A percentile compares a stretch with the other conserved stretches of the same genome.
Evolutionary conservation across 2,113 vertebrate genomes (phyloP).

Genomic region (Gracilinanus agilis): DNA sequence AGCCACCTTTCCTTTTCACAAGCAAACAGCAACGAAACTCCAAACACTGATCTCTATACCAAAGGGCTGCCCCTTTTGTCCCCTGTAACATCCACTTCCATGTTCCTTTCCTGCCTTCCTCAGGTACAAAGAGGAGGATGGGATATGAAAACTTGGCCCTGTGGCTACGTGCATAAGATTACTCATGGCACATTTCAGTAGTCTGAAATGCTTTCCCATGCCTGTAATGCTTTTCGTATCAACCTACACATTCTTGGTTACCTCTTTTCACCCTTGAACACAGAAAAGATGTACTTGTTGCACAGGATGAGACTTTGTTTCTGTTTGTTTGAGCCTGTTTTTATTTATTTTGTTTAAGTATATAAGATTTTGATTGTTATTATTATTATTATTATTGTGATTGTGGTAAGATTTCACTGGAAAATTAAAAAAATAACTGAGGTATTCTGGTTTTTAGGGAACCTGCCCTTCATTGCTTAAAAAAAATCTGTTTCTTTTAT

Average conservation of each 20-base stretch:
- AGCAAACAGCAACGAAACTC: not conserved
- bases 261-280: slow-evolving; percentile 63
- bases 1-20: not conserved
- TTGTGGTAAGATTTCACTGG: slow-evolving; percentile 48
- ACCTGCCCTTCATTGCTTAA: slow-evolving; percentile 36
- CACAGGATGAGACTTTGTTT: not conserved
- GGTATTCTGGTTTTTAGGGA: slow-evolving; percentile 23
- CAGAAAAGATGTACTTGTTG: slow-evolving; percentile 32
- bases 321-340: not conserved
- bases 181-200: slow-evolving; percentile 62
- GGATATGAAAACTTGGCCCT: slow-evolving; percentile 41
- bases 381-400: not conserved
- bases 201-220: slow-evolving; percentile 73
- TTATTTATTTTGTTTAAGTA: slow-evolving; percentile 19
- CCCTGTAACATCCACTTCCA: not conserved
- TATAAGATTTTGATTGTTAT: not conserved
- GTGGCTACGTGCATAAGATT: slow-evolving; percentile 54
- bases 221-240: slow-evolving; percentile 68
- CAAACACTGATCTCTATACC: not conserved
- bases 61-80: not conserved
- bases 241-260: slow-evolving; percentile 66
- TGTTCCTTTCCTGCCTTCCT: not conserved
- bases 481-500: slow-evolving; percentile 56
- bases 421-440: slow-evolving; percentile 48
- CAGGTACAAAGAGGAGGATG: not conserved